phyloP scores from a whole-genome alignment of 2,113 vertebrate genomes.

The Campylomormyrus numenius region DNA sequence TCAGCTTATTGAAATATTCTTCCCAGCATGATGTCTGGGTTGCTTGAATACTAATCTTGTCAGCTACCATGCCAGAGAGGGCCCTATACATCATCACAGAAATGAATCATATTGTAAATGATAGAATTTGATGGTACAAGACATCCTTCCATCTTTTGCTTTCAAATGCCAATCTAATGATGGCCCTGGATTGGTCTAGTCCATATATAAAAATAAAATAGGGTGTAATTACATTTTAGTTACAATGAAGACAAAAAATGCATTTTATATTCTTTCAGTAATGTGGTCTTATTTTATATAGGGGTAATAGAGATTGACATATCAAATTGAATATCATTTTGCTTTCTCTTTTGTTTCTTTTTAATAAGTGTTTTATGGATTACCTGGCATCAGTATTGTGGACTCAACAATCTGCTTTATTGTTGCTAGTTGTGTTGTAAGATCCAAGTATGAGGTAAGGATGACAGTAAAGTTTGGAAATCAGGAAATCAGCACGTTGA shows the following conservation, averaged over 20 bases:
- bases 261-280: not conserved
- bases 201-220: not conserved
- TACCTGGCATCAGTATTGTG: slow-evolving; percentile 7
- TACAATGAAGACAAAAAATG: not conserved
- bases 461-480: not conserved
- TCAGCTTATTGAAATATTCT: not conserved
- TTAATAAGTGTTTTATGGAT: slow-evolving; percentile 4
- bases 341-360: not conserved
- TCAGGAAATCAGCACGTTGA: not conserved
- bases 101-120: not conserved
- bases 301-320: slow-evolving; percentile 7
- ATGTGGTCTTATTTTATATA: not conserved
- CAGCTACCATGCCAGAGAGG: not conserved
- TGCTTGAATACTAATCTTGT: not conserved
- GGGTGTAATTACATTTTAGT: not conserved
- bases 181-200: not conserved
- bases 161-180: not conserved
- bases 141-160: not conserved
- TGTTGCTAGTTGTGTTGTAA: slow-evolving; percentile 3
- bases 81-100: not conserved
- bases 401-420: slow-evolving; percentile 15
- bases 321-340: not conserved
- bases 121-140: not conserved
- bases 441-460: slow-evolving; percentile 14
- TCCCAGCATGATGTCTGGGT: not conserved